Evolutionary conservation across 2,888 invertebrate genomes (phyloP).

Genomic region (Maniola hyperantus): DNA sequence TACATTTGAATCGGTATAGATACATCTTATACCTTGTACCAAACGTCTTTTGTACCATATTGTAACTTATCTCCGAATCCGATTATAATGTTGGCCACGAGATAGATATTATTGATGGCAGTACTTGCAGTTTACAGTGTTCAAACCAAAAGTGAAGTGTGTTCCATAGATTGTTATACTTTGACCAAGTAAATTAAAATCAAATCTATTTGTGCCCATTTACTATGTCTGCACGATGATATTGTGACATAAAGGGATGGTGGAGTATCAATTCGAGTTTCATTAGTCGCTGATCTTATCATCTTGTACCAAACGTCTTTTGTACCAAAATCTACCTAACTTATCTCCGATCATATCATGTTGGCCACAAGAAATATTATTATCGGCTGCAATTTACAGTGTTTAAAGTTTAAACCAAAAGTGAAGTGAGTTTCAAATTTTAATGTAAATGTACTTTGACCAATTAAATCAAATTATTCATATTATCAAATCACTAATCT

Average conservation of each 20-base stretch:
- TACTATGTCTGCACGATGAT: too few relatives aligned
- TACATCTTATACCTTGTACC: conserved; percentile 42
- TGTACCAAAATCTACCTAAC: conserved; percentile 47
- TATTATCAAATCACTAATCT: background rate
- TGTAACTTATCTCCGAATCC: conserved; percentile 63
- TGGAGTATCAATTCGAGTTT: too few relatives aligned
- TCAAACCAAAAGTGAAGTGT: too few relatives aligned
- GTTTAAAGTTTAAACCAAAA: conserved; percentile 46
- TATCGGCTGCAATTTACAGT: conserved; percentile 44
- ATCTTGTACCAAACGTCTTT: conserved; percentile 42
- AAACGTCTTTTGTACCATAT: conserved; percentile 26
- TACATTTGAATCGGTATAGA: too few relatives aligned
- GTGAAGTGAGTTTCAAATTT: conserved; percentile 41
- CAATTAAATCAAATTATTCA: too few relatives aligned
- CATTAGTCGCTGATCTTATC: conserved; percentile 22
- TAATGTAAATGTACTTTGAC: conserved; percentile 17
- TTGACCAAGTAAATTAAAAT: too few relatives aligned
- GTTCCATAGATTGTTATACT: too few relatives aligned
- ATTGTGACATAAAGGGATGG: background rate
- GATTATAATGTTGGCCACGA: conserved; percentile 48
- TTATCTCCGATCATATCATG: conserved; percentile 60
- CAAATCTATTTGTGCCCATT: too few relatives aligned
- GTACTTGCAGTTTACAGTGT: conserved; percentile 44
- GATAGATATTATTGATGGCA: conserved; percentile 37
- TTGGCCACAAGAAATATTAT: conserved; percentile 42